These are phyloP conservation scores for Drosophila hamatofila DNA, from an alignment of 2,888 invertebrate species.

Conservation along the genomic window DNA sequence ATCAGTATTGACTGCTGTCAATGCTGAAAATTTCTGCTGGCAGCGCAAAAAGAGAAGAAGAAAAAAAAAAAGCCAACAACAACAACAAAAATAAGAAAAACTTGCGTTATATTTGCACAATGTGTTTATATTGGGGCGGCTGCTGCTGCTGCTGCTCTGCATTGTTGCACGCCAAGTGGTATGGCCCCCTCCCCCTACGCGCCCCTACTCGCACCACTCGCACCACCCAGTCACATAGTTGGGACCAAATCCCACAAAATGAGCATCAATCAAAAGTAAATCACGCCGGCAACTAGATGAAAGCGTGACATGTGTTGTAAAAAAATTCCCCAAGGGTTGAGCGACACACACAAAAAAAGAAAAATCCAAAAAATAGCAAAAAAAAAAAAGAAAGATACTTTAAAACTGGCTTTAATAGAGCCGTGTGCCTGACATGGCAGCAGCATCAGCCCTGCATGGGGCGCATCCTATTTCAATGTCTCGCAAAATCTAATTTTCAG, in stretches of 20 bases:
- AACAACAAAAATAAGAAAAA: conserved; percentile 7
- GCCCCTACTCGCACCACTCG: no score
- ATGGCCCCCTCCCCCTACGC: no score
- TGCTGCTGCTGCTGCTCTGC: conserved; percentile 42
- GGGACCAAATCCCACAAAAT: conserved; percentile 56
- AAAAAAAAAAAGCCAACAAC: neutral
- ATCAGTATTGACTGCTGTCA: conserved; percentile 36
- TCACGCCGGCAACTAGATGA: conserved; percentile 51
- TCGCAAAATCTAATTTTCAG: conserved; percentile 8
- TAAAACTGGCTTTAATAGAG: conserved; percentile 13
- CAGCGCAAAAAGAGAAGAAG: conserved; percentile 27
- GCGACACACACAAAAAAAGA: neutral
- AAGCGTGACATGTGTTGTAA: conserved; percentile 27
- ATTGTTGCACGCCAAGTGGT: conserved; percentile 42
- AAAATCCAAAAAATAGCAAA: neutral
- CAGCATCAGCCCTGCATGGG: neutral
- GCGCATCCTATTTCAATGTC: neutral
- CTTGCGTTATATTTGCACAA: conserved; percentile 50
- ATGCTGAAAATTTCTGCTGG: conserved; percentile 38
- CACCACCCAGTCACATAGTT: conserved; percentile 42
- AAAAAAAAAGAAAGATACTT: neutral
- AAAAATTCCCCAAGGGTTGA: conserved; percentile 14
- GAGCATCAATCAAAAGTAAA: conserved; percentile 60
- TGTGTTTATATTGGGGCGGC: conserved; percentile 48
- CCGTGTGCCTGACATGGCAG: neutral